Evolutionary conservation across 2,113 vertebrate genomes (phyloP), one percentile per base, ranked within the genome.

Genomic region (Diglossa brunneiventris): DNA sequence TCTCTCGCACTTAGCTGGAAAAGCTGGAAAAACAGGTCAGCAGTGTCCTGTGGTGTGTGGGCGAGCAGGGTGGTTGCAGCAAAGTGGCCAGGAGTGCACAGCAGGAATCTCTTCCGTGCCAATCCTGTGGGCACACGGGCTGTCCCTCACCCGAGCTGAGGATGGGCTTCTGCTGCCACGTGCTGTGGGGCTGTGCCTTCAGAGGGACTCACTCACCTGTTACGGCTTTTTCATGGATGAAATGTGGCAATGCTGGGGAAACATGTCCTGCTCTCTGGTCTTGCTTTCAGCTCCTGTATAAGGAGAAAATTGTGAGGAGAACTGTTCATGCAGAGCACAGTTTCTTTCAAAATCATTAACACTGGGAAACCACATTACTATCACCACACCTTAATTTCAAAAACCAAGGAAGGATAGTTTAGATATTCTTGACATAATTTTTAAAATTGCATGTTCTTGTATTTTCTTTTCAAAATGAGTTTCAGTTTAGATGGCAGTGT

Each of bases 51-150:
- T 17, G 0, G 0, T 41, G 33, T 22, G 30, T 23, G 49, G 64
- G 80, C 19, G n/a, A 6, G 37, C 2, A 5, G 27, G 9, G 8
- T 33, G 68, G 53, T 64, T 37, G 33, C 63, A 46, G 10, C 26
- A 2, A 28, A 14, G 35, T 0, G 2, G 18, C 39, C 49, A 21
- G 67, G 16, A 76, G 35, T 0, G 13, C 52, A 9, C 41, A 16
- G 16, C 0, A 0, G 19, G 49, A 39, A 67, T 9, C 27, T 49
- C 3, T 41, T 80, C 33, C 0, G 0, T n/a, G 62, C 59, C 20
- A 27, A 0, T 7, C 18, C 68, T 2, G 2, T 17, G 62, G 58
- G 8, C 35, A 52, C 2, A 0, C 13, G 10, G 78, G 33, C 33
- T 63, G 72, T 30, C 18, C 33, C 47, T 82, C 23, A 4, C 39